Evolutionary conservation across 2,888 invertebrate genomes (phyloP), one percentile per base, ranked within the genome.

Genomic region (Dolomedes plantarius): DNA sequence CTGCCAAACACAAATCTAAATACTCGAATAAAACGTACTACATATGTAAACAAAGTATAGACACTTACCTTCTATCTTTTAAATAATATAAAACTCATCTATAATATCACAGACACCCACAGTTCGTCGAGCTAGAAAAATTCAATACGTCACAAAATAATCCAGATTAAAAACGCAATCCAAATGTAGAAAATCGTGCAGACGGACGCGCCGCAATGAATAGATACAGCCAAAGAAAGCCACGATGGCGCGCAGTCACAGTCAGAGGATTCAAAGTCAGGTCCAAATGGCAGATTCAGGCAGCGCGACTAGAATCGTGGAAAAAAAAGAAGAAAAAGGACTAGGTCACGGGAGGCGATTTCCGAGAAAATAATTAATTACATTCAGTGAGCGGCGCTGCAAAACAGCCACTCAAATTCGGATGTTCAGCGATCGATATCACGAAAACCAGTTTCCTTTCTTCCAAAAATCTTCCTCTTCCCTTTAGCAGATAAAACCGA

Each of bases 351-450:
- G 46, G 46, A 46, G 46, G 46, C 16, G 46, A 46, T 46, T 46
- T 46, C 46, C 46, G 46, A 46, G 46, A 46, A 46, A 46, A 46
- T 46, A 46, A 46, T 46, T 46, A 46, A 46, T 46, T 46, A 46
- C 46, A 46, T 16, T 46, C 46, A 46, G 46, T 46, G 46, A 46
- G 46, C 46, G 46, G 46, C 46, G 46, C 46, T 46, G 46, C 46
- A 36, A 36, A 36, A 36, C 36, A 36, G 36, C 36, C 36, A 46
- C 46, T 46, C 46, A 46, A 46, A 46, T 46, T 46, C 46, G 46
- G 46, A 16, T 46, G 46, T 46, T 46, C 11, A 46, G 9, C 46
- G 46, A 46, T 46, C 46, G 46, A 46, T 46, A 46, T 46, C 46
- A 16, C 46, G 11, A 46, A 46, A 46, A 46, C 46, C 16, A 46